These are phyloP conservation scores for Grallaria varia DNA, from an alignment of 2,113 vertebrate species.

Conservation along the genomic window DNA sequence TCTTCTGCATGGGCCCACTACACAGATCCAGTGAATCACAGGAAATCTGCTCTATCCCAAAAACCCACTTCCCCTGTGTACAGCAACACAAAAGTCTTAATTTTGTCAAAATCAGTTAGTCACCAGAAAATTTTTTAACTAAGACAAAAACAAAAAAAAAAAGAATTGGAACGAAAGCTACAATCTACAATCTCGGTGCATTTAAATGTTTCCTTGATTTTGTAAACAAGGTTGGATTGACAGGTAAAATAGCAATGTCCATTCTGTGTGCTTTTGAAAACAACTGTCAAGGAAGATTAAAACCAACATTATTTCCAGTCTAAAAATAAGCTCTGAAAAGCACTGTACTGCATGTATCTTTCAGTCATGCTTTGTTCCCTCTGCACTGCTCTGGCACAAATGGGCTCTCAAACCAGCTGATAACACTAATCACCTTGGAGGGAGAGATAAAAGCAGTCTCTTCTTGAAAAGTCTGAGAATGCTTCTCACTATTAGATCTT, in stretches of 20 bases:
- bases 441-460: neutral
- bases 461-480: neutral
- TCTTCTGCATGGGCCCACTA: neutral
- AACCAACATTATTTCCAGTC: neutral
- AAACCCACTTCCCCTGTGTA: neutral
- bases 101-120: neutral
- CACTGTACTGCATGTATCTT: neutral
- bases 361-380: neutral
- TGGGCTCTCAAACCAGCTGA: neutral
- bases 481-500: neutral
- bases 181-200: neutral
- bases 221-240: neutral
- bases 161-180: neutral
- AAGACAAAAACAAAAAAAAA: neutral
- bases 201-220: neutral
- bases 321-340: slow-evolving; percentile 10
- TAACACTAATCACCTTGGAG: neutral
- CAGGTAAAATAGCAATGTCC: neutral
- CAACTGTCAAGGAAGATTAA: neutral
- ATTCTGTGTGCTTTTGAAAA: neutral
- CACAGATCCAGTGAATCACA: neutral
- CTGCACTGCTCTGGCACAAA: neutral
- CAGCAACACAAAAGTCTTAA: neutral
- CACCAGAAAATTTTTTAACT: neutral
- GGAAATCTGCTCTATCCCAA: neutral